Evolutionary conservation across 2,797 vertebrate genomes (phyloP), one percentile per base, ranked within the genome.

Genomic region (Cyprinodon diabolis): DNA sequence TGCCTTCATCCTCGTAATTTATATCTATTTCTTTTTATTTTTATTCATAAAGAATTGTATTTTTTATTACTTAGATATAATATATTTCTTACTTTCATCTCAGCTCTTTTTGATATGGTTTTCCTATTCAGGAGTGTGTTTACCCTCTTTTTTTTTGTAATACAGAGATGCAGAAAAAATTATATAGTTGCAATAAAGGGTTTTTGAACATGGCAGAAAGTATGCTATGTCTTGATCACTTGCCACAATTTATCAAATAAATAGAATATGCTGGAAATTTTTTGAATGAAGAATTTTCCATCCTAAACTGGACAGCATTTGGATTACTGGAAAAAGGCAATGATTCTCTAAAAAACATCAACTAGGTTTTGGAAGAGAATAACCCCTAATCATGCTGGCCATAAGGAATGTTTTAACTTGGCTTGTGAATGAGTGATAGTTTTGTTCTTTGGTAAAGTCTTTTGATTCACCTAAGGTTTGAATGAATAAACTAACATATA

Each of bases 321-420:
- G 40, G 68, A 74, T 63, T 56, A 58, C 69, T 47, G 58, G 49
- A 82, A 63, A 30, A 43, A 70, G 68, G 67, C 71, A 83, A 68
- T 85, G 80, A 80, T 82, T 77, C 75, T 65, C 11, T 62, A 69
- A 84, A 62, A 83, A 81, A 77, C 78, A 68, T 78, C 45, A 55
- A 1, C 69, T 80, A 47, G 77, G 71, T 69, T 84, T 80, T 76
- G 74, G 72, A 79, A 72, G 52, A 78, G 23, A 65, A 62, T 66
- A 82, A 55, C 35, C 76, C 17, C 40, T 86, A 63, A 82, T 77
- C 81, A 69, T 40, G 21, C 48, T 67, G 72, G 54, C 78, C 74
- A 51, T 23, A 48, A 68, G 71, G 66, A 72, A 72, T 77, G 54
- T 6, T 68, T 40, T 21, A 66, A 55, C 55, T 67, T 73, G 55